These are phyloP conservation scores for Hemichromis elongatus DNA, from an alignment of 2,113 vertebrate species.

Conservation along the genomic window DNA sequence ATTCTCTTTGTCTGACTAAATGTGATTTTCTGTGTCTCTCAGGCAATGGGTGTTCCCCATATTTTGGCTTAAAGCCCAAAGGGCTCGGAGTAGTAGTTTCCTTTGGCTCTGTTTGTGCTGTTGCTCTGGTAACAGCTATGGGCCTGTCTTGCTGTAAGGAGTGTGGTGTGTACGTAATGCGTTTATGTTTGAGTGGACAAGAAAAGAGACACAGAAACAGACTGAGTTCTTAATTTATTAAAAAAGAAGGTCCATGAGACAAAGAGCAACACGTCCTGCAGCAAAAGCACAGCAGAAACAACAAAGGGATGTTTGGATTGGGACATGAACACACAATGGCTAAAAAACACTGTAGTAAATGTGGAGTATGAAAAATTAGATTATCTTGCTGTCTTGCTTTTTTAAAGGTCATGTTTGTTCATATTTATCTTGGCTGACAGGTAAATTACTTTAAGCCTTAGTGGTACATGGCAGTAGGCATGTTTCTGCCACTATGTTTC, in stretches of 20 bases:
- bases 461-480: not conserved
- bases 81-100: constrained; percentile 23
- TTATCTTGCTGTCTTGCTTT: not conserved
- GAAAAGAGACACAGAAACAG: not conserved
- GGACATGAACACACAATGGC: not conserved
- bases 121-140: constrained; percentile 20
- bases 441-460: not conserved
- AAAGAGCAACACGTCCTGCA: not conserved
- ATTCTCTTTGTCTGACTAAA: not conserved
- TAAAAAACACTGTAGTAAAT: not conserved
- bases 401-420: not conserved
- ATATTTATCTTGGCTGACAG: not conserved
- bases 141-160: not conserved
- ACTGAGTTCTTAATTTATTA: not conserved
- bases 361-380: not conserved
- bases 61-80: constrained; percentile 5
- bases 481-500: not conserved
- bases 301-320: no score
- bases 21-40: not conserved
- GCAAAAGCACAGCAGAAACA: not conserved
- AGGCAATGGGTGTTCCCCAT: constrained; percentile 22
- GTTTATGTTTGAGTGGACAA: not conserved
- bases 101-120: constrained; percentile 39
- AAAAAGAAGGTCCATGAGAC: not conserved
- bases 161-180: not conserved